A percentile compares a stretch with the other conserved stretches of the same genome.
phyloP scores from a whole-genome alignment of 2,113 vertebrate genomes.

The Ahaetulla prasina region DNA sequence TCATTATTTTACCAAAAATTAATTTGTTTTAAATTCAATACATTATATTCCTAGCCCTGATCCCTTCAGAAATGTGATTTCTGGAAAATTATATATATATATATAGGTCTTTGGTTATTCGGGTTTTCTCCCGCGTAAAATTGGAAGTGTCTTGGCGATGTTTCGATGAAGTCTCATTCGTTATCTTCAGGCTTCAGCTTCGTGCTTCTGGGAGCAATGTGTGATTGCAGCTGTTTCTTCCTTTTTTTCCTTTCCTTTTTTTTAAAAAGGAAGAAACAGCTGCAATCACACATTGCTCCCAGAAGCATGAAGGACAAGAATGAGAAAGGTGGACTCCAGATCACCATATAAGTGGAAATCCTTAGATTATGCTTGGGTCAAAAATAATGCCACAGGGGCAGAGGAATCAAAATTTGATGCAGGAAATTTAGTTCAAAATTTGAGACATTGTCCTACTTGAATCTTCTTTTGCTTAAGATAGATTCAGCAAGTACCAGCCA shows the following conservation, averaged over 20 bases:
- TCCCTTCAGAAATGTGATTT: neutral
- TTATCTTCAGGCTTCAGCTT: too few species aligned
- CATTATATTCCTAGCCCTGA: neutral
- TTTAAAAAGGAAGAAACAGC: too few species aligned
- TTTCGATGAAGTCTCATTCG: too few species aligned
- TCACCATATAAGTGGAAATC: neutral
- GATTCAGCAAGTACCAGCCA: neutral
- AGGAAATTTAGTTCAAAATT: neutral
- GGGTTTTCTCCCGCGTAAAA: too few species aligned
- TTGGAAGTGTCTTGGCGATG: too few species aligned
- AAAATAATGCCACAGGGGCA: neutral
- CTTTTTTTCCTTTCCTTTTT: too few species aligned
- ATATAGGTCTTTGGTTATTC: too few species aligned
- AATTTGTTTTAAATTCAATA: neutral
- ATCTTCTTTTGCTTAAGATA: neutral
- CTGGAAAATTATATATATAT: neutral
- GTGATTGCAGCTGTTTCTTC: too few species aligned
- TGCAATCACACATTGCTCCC: too few species aligned
- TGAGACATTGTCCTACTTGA: neutral
- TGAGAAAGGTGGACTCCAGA: neutral
- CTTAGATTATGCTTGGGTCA: neutral
- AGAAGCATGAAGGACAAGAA: neutral
- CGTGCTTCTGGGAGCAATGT: too few species aligned
- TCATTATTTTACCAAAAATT: neutral
- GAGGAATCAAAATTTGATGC: neutral